Conservation (phyloP, 2,797 vertebrate species). For the Danio kyathit region DNA sequence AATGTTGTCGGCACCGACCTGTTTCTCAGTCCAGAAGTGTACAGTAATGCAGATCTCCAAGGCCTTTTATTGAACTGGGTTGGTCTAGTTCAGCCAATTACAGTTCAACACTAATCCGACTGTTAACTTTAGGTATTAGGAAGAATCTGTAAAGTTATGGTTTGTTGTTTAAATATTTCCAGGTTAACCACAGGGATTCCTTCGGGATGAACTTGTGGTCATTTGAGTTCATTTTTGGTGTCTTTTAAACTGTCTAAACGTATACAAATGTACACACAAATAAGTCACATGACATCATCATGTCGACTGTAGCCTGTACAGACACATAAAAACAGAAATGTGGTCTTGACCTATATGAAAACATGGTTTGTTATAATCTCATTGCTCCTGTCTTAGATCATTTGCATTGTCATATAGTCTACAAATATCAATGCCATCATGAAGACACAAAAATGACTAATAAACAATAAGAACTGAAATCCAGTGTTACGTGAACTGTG, state of each 20-base stretch:
- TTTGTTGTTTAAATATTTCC: conserved; percentile 23
- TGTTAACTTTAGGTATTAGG: no score
- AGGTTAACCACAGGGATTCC: neutral
- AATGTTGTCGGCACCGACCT: conserved; percentile 37
- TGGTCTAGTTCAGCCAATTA: conserved; percentile 19
- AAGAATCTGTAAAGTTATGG: neutral
- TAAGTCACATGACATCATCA: conserved; percentile 23
- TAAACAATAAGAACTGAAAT: no score
- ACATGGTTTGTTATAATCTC: neutral
- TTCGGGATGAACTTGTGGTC: conserved; percentile 13
- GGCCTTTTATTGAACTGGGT: conserved; percentile 48
- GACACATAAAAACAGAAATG: neutral
- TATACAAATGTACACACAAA: neutral
- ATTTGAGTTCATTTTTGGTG: neutral
- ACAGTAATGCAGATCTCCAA: neutral
- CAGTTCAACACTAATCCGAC: conserved; percentile 31
- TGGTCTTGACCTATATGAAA: conserved; percentile 7
- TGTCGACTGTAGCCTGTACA: neutral
- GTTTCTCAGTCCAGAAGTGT: neutral
- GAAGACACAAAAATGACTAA: no score
- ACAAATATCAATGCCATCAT: neutral
- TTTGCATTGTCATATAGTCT: neutral
- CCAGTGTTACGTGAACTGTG: no score
- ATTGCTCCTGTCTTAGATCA: conserved; percentile 2
- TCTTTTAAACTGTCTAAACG: no score